These are phyloP conservation scores for Apamea epomidion DNA, from an alignment of 2,888 invertebrate genomes.

Conservation along the genomic window DNA sequence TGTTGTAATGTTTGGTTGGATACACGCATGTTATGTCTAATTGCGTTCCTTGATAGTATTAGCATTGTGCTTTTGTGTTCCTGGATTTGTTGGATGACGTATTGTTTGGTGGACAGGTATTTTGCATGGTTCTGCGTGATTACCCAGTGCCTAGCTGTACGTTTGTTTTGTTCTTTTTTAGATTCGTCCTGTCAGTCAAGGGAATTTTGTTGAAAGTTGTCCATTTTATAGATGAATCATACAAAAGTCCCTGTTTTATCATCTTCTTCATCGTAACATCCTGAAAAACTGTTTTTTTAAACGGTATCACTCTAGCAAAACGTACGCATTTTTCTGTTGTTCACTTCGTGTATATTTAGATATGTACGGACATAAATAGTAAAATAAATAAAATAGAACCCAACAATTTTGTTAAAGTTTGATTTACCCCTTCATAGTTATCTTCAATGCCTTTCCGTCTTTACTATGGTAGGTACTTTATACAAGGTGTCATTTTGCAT, in stretches of 20 bases:
- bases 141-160: not conserved
- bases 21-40: constrained; percentile 79
- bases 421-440: not conserved
- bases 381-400: not conserved
- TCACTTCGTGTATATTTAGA: no score
- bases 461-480: no score
- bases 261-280: not conserved
- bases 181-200: not conserved
- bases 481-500: no score
- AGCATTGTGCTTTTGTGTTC: constrained; percentile 55
- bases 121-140: not conserved
- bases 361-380: no score
- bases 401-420: not conserved
- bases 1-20: constrained; percentile 75
- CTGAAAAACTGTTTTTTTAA: not conserved
- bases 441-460: no score
- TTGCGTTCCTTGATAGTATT: constrained; percentile 74
- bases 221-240: not conserved
- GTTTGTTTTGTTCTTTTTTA: not conserved
- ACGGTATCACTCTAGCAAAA: not conserved
- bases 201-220: not conserved
- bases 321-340: no score
- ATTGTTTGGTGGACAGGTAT: constrained; percentile 13
- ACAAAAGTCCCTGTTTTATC: not conserved
- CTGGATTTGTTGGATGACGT: constrained; percentile 35